These are phyloP conservation scores for Hydropsyche tenuis DNA, from an alignment of 1,140 invertebrate genomes.

Conservation along the genomic window DNA sequence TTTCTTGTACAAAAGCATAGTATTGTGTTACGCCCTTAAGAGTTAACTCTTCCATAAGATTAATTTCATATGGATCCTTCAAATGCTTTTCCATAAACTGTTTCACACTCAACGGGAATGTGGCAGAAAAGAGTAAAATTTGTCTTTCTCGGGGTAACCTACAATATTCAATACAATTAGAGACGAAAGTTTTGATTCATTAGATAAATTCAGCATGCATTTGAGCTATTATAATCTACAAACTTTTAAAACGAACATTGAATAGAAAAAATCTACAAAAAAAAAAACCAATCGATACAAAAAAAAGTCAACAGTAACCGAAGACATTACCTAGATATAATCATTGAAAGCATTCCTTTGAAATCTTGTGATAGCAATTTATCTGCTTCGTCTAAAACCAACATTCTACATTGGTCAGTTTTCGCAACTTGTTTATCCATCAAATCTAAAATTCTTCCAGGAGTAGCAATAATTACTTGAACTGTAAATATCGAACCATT, in stretches of 20 bases:
- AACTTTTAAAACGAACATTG: not conserved
- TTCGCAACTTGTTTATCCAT: constrained; percentile 99
- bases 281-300: no score
- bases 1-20: constrained; percentile 99
- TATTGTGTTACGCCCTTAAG: constrained; percentile 99
- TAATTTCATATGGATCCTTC: constrained; percentile 97
- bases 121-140: constrained; percentile 98
- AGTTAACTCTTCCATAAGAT: constrained; percentile 99
- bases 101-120: constrained; percentile 99
- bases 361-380: constrained; percentile 99
- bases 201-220: no score
- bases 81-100: constrained; percentile 99
- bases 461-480: constrained; percentile 98
- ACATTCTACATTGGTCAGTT: constrained; percentile 94
- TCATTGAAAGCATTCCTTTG: constrained; percentile 97
- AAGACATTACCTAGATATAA: constrained; percentile 79
- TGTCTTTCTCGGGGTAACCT: constrained; percentile 93
- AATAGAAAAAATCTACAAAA: no score
- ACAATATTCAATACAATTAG: not conserved
- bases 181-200: no score
- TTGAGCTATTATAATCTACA: not conserved
- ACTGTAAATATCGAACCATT: constrained; percentile 71
- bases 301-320: no score
- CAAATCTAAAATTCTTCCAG: constrained; percentile 98
- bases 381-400: constrained; percentile 99